These are phyloP conservation scores for Margarornis squamiger DNA, from an alignment of 2,797 vertebrate species.

Conservation along the genomic window DNA sequence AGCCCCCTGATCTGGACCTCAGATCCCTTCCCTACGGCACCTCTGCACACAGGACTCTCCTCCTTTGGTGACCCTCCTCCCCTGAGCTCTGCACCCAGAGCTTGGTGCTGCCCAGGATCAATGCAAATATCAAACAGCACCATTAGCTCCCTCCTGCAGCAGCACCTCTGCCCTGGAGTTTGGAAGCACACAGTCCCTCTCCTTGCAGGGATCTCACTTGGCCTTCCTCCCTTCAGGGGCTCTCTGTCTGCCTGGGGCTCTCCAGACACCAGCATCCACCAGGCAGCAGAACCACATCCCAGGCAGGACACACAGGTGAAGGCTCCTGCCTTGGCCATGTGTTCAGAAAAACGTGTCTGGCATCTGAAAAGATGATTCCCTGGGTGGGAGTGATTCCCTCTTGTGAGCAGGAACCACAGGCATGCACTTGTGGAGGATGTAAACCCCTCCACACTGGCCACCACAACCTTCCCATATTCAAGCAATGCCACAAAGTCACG, in stretches of 20 bases:
- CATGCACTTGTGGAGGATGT: rapidly evolving
- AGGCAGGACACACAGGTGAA: neutral
- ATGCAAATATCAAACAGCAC: neutral
- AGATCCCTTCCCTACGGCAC: neutral
- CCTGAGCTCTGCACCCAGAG: rapidly evolving
- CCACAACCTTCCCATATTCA: rapidly evolving
- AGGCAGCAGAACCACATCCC: neutral
- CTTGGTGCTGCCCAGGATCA: neutral
- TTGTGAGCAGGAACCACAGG: neutral
- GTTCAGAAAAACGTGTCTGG: rapidly evolving
- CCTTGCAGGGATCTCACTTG: neutral
- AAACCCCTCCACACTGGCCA: neutral
- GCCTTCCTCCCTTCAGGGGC: neutral
- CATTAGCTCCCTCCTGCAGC: neutral
- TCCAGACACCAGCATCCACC: neutral
- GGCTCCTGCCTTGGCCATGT: rapidly evolving
- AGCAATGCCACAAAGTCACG: rapidly evolving
- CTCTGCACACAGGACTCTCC: neutral
- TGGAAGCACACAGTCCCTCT: rapidly evolving
- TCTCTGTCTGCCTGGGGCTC: neutral
- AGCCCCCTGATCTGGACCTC: neutral
- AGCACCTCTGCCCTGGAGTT: neutral
- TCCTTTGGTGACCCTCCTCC: neutral
- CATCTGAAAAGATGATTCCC: neutral
- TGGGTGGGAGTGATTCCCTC: neutral